Base-by-base conservation (phyloP, 2,113 vertebrate species). In the Crotalus tigris region DNA sequence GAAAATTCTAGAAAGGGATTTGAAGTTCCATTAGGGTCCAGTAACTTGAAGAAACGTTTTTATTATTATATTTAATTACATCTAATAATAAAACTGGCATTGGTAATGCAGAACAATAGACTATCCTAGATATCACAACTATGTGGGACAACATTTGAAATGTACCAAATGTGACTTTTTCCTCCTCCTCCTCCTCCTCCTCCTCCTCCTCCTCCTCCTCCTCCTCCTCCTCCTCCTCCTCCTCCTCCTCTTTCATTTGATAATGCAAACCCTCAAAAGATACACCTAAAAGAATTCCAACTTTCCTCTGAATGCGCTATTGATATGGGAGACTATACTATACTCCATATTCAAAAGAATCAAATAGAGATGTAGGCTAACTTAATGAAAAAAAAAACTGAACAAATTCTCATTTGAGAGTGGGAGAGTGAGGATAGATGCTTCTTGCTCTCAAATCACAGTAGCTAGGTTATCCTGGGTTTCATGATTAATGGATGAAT, bases 401-500 rank as follows among this genome's bases (percentile, higher is more conserved):
- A 54, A n/a, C 89, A 8, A 46, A 21, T 33, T 85, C 92, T 5
- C 21, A 39, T 81, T 10, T 81, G 44, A 23, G 29, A 54, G 51
- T 33, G 11, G 53, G 59, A 58, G 3, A 53, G 10, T 12, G 93
- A 92, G 57, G 53, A 93, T 92, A 49, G 39, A 61, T 15, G 23
- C n/a, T 44, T 90, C 94, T 49, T 85, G 61, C 57, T 92, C 88
- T 55, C 8, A 93, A 95, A 92, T 75, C 51, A 49, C 11, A 81
- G 64, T 26, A 64, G 61, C 44, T 87, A 13, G 15, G 49, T 55
- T 93, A 23, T 58, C 88, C 9, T 44, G 58, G 9, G 53, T 90
- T 87, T 39, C 75, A 39, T 90, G 88, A 49, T 90, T 87, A 90
- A 87, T 94, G 39, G 39, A 57, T 53, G 87, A 88, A 89, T 51